Evolutionary conservation across 2,113 vertebrate species (phyloP).

Genomic region (Lophotis ruficrista): DNA sequence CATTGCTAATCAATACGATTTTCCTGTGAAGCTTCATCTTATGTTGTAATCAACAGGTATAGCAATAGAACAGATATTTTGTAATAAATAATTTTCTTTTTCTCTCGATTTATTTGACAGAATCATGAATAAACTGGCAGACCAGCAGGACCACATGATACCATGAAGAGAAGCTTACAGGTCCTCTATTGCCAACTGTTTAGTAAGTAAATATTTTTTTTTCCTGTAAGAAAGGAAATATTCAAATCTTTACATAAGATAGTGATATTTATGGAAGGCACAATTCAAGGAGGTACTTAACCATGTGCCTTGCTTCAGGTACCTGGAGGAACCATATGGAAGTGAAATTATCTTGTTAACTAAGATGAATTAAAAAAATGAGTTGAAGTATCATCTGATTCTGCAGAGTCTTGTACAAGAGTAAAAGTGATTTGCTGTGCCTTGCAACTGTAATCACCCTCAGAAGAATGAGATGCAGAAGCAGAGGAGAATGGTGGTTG

Average conservation of each 20-base stretch:
- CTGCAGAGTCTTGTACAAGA: not conserved
- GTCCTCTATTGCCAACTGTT: slow-evolving; percentile 97
- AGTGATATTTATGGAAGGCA: not conserved
- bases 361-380: not conserved
- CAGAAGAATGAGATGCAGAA: not conserved
- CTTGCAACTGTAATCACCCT: not conserved
- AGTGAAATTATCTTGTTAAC: not conserved
- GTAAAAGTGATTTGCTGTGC: not conserved
- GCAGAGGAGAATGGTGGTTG: not conserved
- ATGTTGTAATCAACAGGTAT: not conserved
- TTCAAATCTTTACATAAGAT: not conserved
- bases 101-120: slow-evolving; percentile 76
- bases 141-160: slow-evolving; percentile 96
- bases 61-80: not conserved
- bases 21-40: not conserved
- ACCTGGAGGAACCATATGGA: not conserved
- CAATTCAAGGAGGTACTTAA: not conserved
- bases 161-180: slow-evolving; percentile 99
- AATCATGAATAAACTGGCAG: slow-evolving; percentile 98
- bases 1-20: not conserved
- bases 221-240: not conserved
- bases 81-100: not conserved
- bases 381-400: not conserved
- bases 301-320: not conserved
- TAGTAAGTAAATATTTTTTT: slow-evolving; percentile 83